Evolutionary conservation across 2,113 vertebrate species (phyloP), one percentile per base, ranked within the genome.

Genomic region (Lethenteron camtschaticum): DNA sequence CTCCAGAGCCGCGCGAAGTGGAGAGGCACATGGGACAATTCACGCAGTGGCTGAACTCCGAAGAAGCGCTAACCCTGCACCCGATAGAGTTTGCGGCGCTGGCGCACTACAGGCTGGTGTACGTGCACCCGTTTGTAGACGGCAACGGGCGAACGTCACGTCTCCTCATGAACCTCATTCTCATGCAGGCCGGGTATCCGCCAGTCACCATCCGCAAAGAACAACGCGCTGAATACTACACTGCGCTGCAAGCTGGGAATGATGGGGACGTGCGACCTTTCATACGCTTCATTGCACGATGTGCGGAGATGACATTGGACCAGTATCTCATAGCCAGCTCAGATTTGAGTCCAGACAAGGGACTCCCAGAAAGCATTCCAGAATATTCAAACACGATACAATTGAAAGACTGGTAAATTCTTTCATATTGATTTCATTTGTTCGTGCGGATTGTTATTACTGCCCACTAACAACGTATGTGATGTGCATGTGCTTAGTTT

Each of bases 121-220:
- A 99, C 60, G 84, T 97, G 73, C 94, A 97, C 72, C 94, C 92
- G 0, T 99, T 99, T 56, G 79, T 91, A 0, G 94, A 97, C 0
- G 94, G 94, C 70, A 99, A 97, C 0, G 92, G 94, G 0, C 81
- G 94, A 76, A 96, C 90, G 0, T 90, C 94, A 0, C 83, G 91
- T 4, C 81, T 97, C 72, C 77, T 99, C 2, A 95, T 99, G 92
- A 99, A 95, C 81, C 82, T 99, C 2, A 86, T 89, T 14, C 79
- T 99, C 12, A 90, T 97, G 92, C 89, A 94, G 76, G 89, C 92
- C 0, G 85, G 86, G 1, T 97, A 94, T 71, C 94, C 94, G 0
- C 92, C 92, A 3, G 83, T 99, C 78, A 95, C 88, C 11, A 86
- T 97, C 73, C 85, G 87, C 63, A 96, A 96, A 76, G 94, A 99